Percentiles rank a stretch among this genome's conserved stretches.
Conservation (phyloP, 2,113 vertebrate genomes). For the Coreoperca whiteheadi region DNA sequence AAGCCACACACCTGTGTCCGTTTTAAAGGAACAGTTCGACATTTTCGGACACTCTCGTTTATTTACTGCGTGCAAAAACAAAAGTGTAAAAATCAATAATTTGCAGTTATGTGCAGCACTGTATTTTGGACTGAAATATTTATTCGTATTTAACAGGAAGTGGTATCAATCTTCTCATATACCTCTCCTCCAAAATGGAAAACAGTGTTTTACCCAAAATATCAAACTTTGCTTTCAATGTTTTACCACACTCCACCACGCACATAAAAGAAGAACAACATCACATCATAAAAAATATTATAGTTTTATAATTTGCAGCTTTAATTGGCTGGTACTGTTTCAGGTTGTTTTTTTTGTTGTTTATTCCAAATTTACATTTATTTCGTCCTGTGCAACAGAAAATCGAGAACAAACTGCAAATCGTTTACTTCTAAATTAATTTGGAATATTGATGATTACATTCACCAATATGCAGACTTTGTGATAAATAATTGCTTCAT, state of each 20-base stretch:
- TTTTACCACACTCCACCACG: not conserved
- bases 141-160: not conserved
- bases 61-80: not conserved
- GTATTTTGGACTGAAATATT: not conserved
- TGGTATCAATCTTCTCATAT: not conserved
- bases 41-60: not conserved
- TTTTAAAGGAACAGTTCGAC: not conserved
- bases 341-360: too few relatives aligned
- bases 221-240: not conserved
- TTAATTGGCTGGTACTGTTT: not conserved
- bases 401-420: not conserved
- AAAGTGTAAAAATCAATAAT: not conserved
- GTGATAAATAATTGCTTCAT: not conserved
- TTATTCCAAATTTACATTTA: not conserved
- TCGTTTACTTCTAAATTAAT: not conserved
- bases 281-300: not conserved
- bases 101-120: not conserved
- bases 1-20: not conserved
- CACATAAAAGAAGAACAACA: not conserved
- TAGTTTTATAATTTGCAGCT: not conserved
- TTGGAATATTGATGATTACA: not conserved
- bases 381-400: not conserved
- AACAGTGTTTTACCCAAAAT: not conserved
- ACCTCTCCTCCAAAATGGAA: not conserved
- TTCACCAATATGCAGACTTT: not conserved